Evolutionary conservation across 2,113 vertebrate species (phyloP).

Genomic region (Lampris incognitus): DNA sequence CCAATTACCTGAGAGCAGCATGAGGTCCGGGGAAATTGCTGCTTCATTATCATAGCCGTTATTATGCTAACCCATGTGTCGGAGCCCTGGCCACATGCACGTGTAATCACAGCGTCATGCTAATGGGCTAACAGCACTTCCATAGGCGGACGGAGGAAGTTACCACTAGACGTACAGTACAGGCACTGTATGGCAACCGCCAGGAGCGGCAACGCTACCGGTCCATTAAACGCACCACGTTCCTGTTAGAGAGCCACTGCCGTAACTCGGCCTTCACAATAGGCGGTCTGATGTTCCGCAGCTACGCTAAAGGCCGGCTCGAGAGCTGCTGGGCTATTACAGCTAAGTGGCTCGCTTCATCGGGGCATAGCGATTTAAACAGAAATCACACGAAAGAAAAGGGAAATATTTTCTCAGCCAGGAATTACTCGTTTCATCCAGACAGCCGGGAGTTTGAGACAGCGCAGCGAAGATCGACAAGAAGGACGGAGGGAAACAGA

Average conservation of each 20-base stretch:
- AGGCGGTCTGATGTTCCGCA: slow-evolving; percentile 47
- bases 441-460: too few species aligned
- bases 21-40: slow-evolving; percentile 62
- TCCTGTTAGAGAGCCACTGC: neutral
- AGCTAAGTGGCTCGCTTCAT: slow-evolving; percentile 64
- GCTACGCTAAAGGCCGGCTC: slow-evolving; percentile 60
- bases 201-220: neutral
- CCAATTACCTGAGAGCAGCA: slow-evolving; percentile 73
- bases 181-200: too few species aligned
- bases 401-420: too few species aligned
- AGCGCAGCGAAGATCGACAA: too few species aligned
- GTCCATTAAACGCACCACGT: slow-evolving; percentile 30
- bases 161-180: neutral
- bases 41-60: slow-evolving; percentile 77
- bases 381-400: too few species aligned
- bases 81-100: slow-evolving; percentile 41
- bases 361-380: neutral
- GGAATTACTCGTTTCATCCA: too few species aligned
- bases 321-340: slow-evolving; percentile 42
- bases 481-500: too few species aligned
- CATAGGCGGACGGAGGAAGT: slow-evolving; percentile 35
- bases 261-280: slow-evolving; percentile 9
- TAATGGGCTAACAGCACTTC: slow-evolving; percentile 36
- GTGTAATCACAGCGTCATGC: slow-evolving; percentile 31
- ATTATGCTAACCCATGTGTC: slow-evolving; percentile 72